phyloP scores from a whole-genome alignment of 2,888 invertebrate species.

The Trichopoda pennipes region DNA sequence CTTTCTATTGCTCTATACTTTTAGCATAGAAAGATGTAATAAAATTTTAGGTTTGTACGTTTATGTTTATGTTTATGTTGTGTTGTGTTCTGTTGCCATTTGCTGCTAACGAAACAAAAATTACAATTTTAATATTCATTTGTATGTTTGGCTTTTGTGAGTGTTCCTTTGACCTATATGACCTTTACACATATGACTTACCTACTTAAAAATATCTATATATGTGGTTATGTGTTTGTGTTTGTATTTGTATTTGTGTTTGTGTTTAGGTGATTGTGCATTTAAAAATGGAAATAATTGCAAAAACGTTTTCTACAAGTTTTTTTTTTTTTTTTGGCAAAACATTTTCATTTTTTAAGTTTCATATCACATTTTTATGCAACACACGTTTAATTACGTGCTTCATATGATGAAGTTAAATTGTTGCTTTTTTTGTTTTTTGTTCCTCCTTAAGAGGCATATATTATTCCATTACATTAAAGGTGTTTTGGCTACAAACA shows the following conservation, averaged over 20 bases:
- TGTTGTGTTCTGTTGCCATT: conserved; percentile 11
- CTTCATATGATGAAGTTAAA: conserved; percentile 75
- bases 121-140: conserved; percentile 47
- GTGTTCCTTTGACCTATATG: conserved; percentile 60
- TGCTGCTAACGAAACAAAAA: conserved; percentile 40
- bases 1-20: conserved; percentile 59
- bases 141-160: conserved; percentile 10
- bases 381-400: conserved; percentile 79
- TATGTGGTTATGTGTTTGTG: conserved; percentile 17
- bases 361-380: conserved; percentile 75
- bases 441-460: not conserved
- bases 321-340: conserved; percentile 2
- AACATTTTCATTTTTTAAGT: conserved; percentile 14
- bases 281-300: conserved; percentile 33
- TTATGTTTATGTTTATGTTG: not conserved
- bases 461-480: not conserved
- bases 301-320: conserved; percentile 11
- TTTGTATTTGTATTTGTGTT: conserved; percentile 3
- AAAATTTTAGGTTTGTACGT: conserved; percentile 25
- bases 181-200: conserved; percentile 65
- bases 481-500: not conserved
- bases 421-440: conserved; percentile 42
- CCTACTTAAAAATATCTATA: conserved; percentile 46
- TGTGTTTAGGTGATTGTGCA: conserved; percentile 19
- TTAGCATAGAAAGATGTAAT: conserved; percentile 32